phyloP scores from a whole-genome alignment of 2,113 vertebrate species.

The Sceloporus undulatus region DNA sequence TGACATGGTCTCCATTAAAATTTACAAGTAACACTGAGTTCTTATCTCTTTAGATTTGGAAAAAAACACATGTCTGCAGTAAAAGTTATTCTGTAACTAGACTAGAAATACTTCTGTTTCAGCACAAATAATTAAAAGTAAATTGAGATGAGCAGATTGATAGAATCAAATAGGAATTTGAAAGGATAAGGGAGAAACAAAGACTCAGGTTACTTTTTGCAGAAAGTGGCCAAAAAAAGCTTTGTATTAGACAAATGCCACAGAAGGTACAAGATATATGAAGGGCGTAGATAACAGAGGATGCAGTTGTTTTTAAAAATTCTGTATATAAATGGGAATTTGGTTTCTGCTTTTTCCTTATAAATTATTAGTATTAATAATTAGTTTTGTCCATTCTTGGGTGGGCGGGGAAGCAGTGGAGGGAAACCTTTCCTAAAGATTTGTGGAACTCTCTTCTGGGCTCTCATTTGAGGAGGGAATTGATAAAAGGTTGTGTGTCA shows the following conservation, averaged over 20 bases:
- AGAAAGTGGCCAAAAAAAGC: conserved; percentile 36
- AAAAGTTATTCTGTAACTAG: conserved; percentile 40
- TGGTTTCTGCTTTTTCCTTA: neutral
- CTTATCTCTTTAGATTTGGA: conserved; percentile 21
- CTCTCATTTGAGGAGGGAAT: neutral
- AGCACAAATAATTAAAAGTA: conserved; percentile 8
- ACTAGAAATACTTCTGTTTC: conserved; percentile 38
- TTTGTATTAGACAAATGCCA: conserved; percentile 25
- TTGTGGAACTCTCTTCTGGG: neutral
- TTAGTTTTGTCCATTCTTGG: neutral
- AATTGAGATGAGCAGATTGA: conserved; percentile 17
- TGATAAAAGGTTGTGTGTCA: neutral
- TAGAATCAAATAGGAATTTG: conserved; percentile 23
- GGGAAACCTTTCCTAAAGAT: neutral
- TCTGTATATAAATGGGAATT: neutral
- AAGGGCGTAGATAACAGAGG: neutral
- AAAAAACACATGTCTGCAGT: conserved; percentile 3
- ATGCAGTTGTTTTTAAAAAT: conserved; percentile 9
- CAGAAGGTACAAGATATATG: neutral
- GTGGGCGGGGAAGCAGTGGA: neutral
- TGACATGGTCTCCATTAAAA: neutral
- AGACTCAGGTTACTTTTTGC: conserved; percentile 13
- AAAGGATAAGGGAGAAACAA: conserved; percentile 31
- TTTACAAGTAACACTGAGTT: conserved; percentile 16
- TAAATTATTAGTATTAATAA: neutral